A percentile compares a stretch with the other conserved stretches of the same genome.
phyloP scores from a whole-genome alignment of 2,888 invertebrate genomes.

The Patella ulyssiponensis region DNA sequence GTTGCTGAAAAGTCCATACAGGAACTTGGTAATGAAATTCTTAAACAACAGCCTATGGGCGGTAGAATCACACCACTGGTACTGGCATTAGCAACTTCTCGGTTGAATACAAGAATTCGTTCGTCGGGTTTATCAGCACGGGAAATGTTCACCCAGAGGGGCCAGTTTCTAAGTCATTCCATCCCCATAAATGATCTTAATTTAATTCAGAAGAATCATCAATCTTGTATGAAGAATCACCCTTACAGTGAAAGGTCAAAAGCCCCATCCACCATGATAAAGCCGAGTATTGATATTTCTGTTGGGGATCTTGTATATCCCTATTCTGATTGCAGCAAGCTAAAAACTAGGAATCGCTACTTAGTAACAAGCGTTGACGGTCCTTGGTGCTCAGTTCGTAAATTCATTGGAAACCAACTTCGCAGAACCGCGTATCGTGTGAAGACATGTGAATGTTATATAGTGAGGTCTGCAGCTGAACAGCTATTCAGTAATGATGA shows the following conservation, averaged over 20 bases:
- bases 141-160: not conserved
- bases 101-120: conserved; percentile 12
- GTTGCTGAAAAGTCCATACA: conserved; percentile 17
- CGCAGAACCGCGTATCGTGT: too few species aligned
- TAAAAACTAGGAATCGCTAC: not conserved
- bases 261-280: not conserved
- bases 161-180: not conserved
- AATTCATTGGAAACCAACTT: too few species aligned
- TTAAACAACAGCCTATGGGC: conserved; percentile 5
- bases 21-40: conserved; percentile 14
- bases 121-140: not conserved
- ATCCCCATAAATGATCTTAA: conserved; percentile 8
- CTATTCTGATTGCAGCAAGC: not conserved
- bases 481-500: too few species aligned
- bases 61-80: not conserved
- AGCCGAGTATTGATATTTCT: not conserved
- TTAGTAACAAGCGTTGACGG: too few species aligned
- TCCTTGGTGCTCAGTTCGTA: too few species aligned
- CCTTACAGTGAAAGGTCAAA: conserved; percentile 11
- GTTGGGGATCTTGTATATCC: conserved; percentile 17
- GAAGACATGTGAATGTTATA: too few species aligned
- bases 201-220: not conserved
- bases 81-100: conserved; percentile 3
- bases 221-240: not conserved
- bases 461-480: too few species aligned